Base-by-base conservation (phyloP, 1,140 invertebrate species). In the Drosophila rhopaloa region DNA sequence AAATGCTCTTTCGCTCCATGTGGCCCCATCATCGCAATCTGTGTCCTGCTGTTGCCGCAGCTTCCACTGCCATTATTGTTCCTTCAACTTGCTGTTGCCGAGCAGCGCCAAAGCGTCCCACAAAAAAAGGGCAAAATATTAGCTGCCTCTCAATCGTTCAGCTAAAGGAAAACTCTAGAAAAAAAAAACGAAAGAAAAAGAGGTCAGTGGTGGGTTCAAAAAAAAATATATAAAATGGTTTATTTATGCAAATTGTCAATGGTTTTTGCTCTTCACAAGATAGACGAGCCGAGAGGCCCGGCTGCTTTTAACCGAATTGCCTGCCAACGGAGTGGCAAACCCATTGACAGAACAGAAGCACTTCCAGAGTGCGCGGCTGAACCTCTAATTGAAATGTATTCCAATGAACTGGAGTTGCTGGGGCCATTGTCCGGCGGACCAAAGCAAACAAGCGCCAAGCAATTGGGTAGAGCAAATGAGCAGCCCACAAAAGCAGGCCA, bases 181-280 rank as follows among this genome's bases (percentile, higher is more conserved):
- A 62, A 56, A 62, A 56, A 59, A 61, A 11, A 9, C 7, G 48
- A 44, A 47, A 62, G 27, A 10, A 58, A 75, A 75, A 67, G 29
- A 54, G 72, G 47, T 58, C 60, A 41, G 51, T 43, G 37, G 50
- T n/a, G 35, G 63, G 16, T 10, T 2, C 0, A 47, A 24, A 70
- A 19, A 48, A 54, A 53, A 51, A 41, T 41, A 67, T 66, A 10
- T 55, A 43, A 67, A 77, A 77, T 77, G 74, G 74, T 77, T 77
- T 77, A 67, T 70, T 77, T 77, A 77, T 77, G 74, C 75, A 77
- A 77, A 77, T 77, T 77, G 66, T 70, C 43, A 57, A 59, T 53
- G 61, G 55, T 62, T 70, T 61, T 60, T 57, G 61, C 68, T 74
- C 56, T 74, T 46, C 43, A 74, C 40, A 71, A 74, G 53, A 62